A percentile compares a stretch with the other conserved stretches of the same genome.
Conservation (phyloP, 1,140 invertebrate genomes). For the Chrysopa pallens region DNA sequence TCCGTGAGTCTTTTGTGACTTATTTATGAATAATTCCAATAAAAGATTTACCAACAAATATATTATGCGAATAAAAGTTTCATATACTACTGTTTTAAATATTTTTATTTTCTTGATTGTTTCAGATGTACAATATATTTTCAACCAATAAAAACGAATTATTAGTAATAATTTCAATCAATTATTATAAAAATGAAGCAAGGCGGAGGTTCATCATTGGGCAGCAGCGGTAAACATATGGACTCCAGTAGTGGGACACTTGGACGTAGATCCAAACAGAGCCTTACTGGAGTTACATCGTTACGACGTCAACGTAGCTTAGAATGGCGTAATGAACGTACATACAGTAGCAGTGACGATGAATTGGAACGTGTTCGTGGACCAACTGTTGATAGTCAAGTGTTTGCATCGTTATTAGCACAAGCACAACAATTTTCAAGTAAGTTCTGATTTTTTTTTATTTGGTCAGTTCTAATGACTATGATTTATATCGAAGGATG, state of each 20-base stretch:
- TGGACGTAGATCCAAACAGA: constrained; percentile 23
- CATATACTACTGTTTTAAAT: no score
- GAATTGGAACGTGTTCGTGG: constrained; percentile 30
- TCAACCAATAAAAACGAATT: no score
- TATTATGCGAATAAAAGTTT: no score
- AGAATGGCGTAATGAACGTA: constrained; percentile 39
- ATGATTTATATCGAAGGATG: not conserved
- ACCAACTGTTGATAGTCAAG: constrained; percentile 36
- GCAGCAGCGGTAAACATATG: no score
- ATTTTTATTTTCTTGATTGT: no score
- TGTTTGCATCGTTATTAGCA: constrained; percentile 40
- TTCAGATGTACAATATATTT: no score
- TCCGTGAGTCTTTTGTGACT: no score
- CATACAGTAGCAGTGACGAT: constrained; percentile 43
- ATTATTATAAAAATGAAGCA: no score
- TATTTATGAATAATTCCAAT: no score
- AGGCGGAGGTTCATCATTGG: no score
- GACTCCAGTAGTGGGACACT: constrained; percentile 22
- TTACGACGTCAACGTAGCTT: constrained; percentile 38
- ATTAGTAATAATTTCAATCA: no score
- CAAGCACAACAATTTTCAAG: constrained; percentile 38
- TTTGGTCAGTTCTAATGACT: not conserved
- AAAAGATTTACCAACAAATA: no score
- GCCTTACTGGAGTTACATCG: not conserved
- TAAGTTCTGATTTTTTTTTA: constrained; percentile 15